Evolutionary conservation across 2,888 invertebrate species (phyloP).

Genomic region (Andrena fulva): DNA sequence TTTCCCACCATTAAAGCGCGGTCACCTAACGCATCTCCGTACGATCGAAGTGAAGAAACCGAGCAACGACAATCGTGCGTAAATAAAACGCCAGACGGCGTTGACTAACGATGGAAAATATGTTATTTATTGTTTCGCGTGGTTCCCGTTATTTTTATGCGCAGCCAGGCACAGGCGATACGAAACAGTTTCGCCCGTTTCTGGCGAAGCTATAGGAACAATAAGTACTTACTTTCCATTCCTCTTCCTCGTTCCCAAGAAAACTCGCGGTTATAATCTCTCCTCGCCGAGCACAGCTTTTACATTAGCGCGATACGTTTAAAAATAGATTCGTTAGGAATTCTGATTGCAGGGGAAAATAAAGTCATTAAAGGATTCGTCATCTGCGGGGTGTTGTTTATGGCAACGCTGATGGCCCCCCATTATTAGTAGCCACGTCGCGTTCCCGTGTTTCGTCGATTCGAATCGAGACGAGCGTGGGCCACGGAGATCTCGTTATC

Average conservation of each 20-base stretch:
- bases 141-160: slow-evolving; percentile 25
- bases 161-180: slow-evolving; percentile 5
- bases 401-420: background rate
- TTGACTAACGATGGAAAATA: slow-evolving; percentile 22
- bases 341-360: background rate
- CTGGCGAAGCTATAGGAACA: background rate
- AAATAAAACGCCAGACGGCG: slow-evolving; percentile 20
- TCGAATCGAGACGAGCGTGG: background rate
- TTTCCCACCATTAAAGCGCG: background rate
- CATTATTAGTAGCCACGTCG: slow-evolving; percentile 1
- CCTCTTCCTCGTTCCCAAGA: background rate
- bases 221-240: slow-evolving; percentile 5
- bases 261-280: background rate
- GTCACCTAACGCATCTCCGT: background rate
- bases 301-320: background rate
- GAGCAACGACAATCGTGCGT: slow-evolving; percentile 8
- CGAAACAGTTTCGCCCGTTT: slow-evolving; percentile 17
- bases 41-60: background rate
- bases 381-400: background rate
- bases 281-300: background rate
- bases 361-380: background rate
- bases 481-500: slow-evolving; percentile 1
- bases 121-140: slow-evolving; percentile 37
- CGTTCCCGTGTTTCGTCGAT: background rate
- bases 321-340: background rate